Percentiles rank a stretch among this genome's conserved stretches.
Conservation (phyloP, 2,888 invertebrate species). For the Phoronis australis region DNA sequence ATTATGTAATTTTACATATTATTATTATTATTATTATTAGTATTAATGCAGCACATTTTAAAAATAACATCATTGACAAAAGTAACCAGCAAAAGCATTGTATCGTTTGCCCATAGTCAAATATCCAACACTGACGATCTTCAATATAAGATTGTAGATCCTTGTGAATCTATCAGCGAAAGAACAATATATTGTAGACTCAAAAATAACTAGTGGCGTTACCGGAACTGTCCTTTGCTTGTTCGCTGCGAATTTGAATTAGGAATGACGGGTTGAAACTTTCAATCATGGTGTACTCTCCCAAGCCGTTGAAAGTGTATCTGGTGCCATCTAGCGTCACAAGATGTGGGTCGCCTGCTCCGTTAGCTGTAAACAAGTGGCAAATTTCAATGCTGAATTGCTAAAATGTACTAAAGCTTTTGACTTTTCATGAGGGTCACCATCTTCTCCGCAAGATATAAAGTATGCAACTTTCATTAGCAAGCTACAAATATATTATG, state of each 20-base stretch:
- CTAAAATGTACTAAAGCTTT: no score
- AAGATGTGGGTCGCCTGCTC: conserved; percentile 41
- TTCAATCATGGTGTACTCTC: conserved; percentile 31
- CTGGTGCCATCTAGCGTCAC: conserved; percentile 32
- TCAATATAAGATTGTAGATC: not conserved
- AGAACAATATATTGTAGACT: no score
- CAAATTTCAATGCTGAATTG: no score
- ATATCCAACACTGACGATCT: not conserved
- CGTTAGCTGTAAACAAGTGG: conserved; percentile 26
- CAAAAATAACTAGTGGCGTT: not conserved
- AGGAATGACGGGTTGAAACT: conserved; percentile 18
- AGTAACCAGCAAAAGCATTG: not conserved
- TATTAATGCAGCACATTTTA: not conserved
- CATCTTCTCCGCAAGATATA: no score
- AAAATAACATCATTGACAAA: not conserved
- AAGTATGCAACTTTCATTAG: no score
- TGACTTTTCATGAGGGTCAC: no score
- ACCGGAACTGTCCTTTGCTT: conserved; percentile 27
- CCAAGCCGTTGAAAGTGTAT: conserved; percentile 41
- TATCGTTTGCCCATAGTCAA: not conserved
- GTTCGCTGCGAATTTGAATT: conserved; percentile 31
- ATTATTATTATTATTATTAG: not conserved
- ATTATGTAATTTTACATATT: no score
- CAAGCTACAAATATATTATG: no score
- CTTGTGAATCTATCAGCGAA: not conserved